Conservation (phyloP, 2,888 invertebrate species). For the Lasioglossum marginatum region DNA sequence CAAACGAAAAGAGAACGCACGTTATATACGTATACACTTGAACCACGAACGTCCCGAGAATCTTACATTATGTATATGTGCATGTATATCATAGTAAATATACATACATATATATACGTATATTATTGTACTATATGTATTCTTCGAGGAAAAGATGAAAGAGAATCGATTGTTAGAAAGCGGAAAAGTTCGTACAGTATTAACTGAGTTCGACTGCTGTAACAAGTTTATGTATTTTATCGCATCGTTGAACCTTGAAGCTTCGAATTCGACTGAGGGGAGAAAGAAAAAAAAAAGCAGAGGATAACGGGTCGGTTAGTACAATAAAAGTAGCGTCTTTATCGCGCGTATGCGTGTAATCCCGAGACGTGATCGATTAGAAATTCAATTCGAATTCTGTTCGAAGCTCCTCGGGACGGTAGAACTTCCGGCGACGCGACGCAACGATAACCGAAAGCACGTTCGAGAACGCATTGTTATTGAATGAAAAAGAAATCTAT, state of each 20-base stretch:
- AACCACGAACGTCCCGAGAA: constrained; percentile 43
- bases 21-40: constrained; percentile 1
- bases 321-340: constrained; percentile 46
- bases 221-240: constrained; percentile 62
- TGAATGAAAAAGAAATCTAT: constrained; percentile 22
- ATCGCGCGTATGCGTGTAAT: constrained; percentile 13
- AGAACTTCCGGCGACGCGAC: constrained; percentile 1
- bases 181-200: constrained; percentile 59
- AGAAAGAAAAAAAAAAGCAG: neutral
- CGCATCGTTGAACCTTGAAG: constrained; percentile 60
- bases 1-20: neutral
- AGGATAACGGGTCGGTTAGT: constrained; percentile 41
- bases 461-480: constrained; percentile 23
- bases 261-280: constrained; percentile 59
- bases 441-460: constrained; percentile 1
- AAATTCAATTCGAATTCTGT: neutral
- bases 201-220: constrained; percentile 57
- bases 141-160: constrained; percentile 34
- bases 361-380: neutral
- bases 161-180: constrained; percentile 49
- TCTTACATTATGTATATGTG: constrained; percentile 46
- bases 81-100: constrained; percentile 21
- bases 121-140: constrained; percentile 47
- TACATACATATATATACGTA: constrained; percentile 34
- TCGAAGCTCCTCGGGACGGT: neutral